Evolutionary conservation across 2,113 vertebrate species (phyloP).

Genomic region (Rhinogobius similis): DNA sequence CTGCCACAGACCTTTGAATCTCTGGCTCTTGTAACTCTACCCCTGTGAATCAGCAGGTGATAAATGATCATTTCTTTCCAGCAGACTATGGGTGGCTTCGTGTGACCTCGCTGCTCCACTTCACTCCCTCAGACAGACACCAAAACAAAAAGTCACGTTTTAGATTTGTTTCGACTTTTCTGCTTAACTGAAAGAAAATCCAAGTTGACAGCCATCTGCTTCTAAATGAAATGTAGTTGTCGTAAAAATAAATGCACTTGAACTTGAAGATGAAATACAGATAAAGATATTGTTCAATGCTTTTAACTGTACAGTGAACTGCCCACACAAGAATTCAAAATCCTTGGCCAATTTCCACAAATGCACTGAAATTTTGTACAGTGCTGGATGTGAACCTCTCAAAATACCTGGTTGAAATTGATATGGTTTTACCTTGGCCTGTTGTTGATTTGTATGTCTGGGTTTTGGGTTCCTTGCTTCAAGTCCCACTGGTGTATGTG

Average conservation of each 20-base stretch:
- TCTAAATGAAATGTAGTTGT: neutral
- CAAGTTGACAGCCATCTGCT: conserved; percentile 26
- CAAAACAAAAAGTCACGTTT: conserved; percentile 59
- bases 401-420: conserved; percentile 19
- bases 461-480: conserved; percentile 36
- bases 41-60: conserved; percentile 77
- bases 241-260: neutral
- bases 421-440: conserved; percentile 36
- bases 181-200: conserved; percentile 19
- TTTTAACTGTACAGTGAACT: neutral
- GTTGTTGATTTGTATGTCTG: conserved; percentile 55
- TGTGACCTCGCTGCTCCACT: conserved; percentile 66
- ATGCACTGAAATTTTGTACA: neutral
- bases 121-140: conserved; percentile 41
- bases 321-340: neutral
- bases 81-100: conserved; percentile 72
- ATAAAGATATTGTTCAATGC: neutral
- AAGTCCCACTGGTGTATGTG: conserved; percentile 42
- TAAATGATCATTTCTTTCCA: conserved; percentile 80
- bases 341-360: neutral
- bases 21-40: conserved; percentile 67
- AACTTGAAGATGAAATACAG: conserved; percentile 4
- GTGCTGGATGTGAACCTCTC: neutral
- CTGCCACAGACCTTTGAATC: conserved; percentile 26
- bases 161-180: conserved; percentile 34